Evolutionary conservation across 2,888 invertebrate genomes (phyloP).

Genomic region (Dicranocentrus wangi): DNA sequence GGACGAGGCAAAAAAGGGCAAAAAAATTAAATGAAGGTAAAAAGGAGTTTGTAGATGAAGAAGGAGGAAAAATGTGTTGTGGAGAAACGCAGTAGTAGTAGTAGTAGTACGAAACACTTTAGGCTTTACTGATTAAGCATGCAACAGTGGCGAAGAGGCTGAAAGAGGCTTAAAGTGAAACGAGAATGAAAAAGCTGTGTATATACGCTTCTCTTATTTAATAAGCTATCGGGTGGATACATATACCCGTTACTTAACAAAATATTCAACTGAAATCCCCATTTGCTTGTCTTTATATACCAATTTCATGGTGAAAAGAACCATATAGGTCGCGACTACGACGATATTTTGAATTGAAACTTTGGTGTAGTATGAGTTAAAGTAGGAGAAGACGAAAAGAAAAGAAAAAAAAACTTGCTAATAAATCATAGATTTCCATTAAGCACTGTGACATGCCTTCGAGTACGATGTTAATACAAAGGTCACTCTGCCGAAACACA

Average conservation of each 20-base stretch:
- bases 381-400: not conserved
- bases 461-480: constrained; percentile 11
- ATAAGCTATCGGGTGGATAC: constrained; percentile 15
- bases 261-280: not conserved
- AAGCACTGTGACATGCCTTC: constrained; percentile 44
- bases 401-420: constrained; percentile 23
- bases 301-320: constrained; percentile 22
- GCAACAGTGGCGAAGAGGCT: constrained; percentile 44
- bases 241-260: too few relatives aligned
- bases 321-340: constrained; percentile 1
- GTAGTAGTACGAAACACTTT: constrained; percentile 38
- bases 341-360: constrained; percentile 16
- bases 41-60: not conserved
- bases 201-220: constrained; percentile 12
- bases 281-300: constrained; percentile 25
- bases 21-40: constrained; percentile 29
- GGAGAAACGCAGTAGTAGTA: not conserved
- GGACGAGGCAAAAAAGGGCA: constrained; percentile 29
- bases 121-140: constrained; percentile 59
- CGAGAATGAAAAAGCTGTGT: too few relatives aligned
- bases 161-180: constrained; percentile 45
- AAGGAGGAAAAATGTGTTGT: constrained; percentile 3
- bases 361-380: not conserved
- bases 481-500: constrained; percentile 26
- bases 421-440: constrained; percentile 64